phyloP scores from a whole-genome alignment of 1,140 invertebrate species.

The Spodoptera litura region DNA sequence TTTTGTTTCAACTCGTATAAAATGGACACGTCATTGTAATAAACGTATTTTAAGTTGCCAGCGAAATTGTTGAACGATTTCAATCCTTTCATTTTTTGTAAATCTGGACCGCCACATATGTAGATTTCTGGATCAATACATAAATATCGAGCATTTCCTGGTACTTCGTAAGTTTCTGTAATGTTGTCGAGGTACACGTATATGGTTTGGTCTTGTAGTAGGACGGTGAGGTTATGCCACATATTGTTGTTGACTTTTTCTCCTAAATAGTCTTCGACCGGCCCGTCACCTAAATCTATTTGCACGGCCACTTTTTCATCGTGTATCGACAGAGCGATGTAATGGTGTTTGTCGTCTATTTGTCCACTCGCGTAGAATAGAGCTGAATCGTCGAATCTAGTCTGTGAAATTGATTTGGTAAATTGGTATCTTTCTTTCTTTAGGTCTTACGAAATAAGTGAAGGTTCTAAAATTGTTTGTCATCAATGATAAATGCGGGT shows the following conservation, averaged over 20 bases:
- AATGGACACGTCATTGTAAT: constrained; percentile 96
- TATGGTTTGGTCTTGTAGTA: constrained; percentile 91
- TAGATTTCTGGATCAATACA: constrained; percentile 97
- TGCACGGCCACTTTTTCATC: constrained; percentile 92
- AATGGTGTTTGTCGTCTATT: constrained; percentile 92
- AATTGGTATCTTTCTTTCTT: constrained; percentile 5
- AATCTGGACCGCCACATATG: constrained; percentile 93
- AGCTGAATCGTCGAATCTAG: constrained; percentile 94
- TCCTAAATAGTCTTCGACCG: constrained; percentile 89
- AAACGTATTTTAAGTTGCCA: constrained; percentile 96
- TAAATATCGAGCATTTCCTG: constrained; percentile 91
- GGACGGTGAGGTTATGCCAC: constrained; percentile 96
- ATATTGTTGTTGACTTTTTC: constrained; percentile 90
- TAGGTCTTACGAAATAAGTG: neutral
- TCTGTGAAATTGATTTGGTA: constrained; percentile 84
- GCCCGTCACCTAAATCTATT: constrained; percentile 93
- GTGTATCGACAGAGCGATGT: constrained; percentile 93
- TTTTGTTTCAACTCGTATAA: constrained; percentile 94
- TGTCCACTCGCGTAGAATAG: constrained; percentile 95
- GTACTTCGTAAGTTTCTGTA: constrained; percentile 89
- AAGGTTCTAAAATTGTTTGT: neutral
- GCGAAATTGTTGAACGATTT: constrained; percentile 92
- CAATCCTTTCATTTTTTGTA: constrained; percentile 92
- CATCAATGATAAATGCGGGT: neutral
- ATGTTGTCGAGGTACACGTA: constrained; percentile 91